Base-by-base conservation (phyloP, 23 tunicate genomes). In the Phallusia fumigata region DNA sequence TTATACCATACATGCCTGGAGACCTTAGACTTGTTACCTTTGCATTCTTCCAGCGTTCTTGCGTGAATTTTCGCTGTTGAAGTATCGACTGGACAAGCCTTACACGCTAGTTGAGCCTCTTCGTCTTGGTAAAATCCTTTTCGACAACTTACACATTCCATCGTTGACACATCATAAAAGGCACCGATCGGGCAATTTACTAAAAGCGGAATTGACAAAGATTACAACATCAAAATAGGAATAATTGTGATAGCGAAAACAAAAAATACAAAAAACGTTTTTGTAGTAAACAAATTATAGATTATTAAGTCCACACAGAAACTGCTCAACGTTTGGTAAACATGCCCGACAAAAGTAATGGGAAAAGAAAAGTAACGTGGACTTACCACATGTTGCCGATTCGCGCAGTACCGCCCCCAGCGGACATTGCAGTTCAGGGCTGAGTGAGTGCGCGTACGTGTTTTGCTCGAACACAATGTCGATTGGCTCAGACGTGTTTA, bases 101-200 rank as follows among this genome's bases (percentile, higher is more conserved):
- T 87, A 64, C 98, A 94, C 36, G 95, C 80, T 0, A 94, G 83
- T 74, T 89, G 98, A 19, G 98, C 98, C 79, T 94, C 98, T 3
- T 30, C 64, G 65, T 94, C 98, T 80, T 94, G 98, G 72, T 85
- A 94, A 73, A 33, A 89, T 24, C 98, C 98, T 19, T 40, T 74
- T 10, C 53, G 81, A 50, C 98, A 94, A 36, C 98, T 94, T 0
- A 19, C 35, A 52, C 98, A 94, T 1, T 85, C 90, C 15, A 58
- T 72, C 2, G 65, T n/a, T 13, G 79, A 40, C 15, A 94, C 81
- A 75, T 94, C 88, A 78, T 69, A 94, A 72, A 65, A 89, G 16
- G 98, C 85, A 19, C 98, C 98, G 40, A 94, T 79, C 6, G 98
- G 98, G 65, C 98, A 94, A 78, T 87, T 94, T 33, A 89, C 98